Base-by-base conservation (phyloP, 2,888 invertebrate genomes). In the Punctoribates punctum region DNA sequence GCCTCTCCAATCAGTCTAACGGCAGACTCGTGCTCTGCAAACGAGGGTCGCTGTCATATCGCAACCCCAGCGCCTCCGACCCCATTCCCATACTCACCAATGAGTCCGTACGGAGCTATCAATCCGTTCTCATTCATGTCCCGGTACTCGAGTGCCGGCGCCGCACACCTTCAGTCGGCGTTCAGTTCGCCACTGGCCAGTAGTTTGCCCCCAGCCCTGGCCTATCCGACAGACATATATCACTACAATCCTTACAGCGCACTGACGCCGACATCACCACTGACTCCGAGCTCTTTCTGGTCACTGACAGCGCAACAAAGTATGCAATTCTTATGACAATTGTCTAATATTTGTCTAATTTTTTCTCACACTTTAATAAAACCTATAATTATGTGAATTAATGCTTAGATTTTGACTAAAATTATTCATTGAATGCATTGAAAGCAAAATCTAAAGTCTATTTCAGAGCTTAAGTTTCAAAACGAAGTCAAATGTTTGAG, bases 241-340 rank as follows among this genome's bases (percentile, higher is more conserved):
- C 70, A 70, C 46, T 70, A 70, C 46, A 70, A 70, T 23, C 70
- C 70, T n/a, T 70, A 70, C 70, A 70, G 70, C 17, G 70, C 70
- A 42, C 42, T 70, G 15, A 70, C 70, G 42, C 70, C 70, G 4
- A 70, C 70, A 42, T 70, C 70, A 42, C 70, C 70, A 13, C 23
- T 70, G 13, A 70, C 70, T 70, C 70, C 70, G 42, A 70, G 70
- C 70, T 70, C 70, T 70, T 70, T 70, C 70, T 70, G 70, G 70
- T 70, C 70, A 70, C 11, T 70, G 23, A 70, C 70, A 70, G 70
- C 70, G 20, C 70, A 70, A 70, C 70, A 70, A 70, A 70, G 70
- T 70, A 70, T 70, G 70, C 2, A 34, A 34, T n/a, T 51, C 4
- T 60, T 25, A 20, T 51, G 51, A 51, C 42, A 51, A 9, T 57